phyloP scores from a whole-genome alignment of 2,113 vertebrate species.

The Pristiophorus japonicus region DNA sequence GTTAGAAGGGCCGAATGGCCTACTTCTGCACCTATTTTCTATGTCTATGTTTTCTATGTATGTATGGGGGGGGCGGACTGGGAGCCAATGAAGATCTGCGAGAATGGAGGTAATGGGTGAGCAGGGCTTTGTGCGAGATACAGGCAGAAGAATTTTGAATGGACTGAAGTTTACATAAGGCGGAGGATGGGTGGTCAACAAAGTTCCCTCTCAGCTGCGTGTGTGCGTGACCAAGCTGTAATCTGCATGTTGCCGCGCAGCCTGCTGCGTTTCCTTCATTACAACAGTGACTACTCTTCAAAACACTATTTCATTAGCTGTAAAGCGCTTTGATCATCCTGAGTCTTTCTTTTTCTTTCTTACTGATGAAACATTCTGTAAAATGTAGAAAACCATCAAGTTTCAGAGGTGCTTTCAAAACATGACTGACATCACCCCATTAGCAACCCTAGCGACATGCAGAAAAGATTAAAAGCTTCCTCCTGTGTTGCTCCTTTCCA shows the following conservation, averaged over 20 bases:
- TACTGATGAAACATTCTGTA: neutral
- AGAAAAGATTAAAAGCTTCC: constrained; percentile 15
- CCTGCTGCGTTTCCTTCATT: neutral
- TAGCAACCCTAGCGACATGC: neutral
- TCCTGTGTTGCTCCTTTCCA: neutral
- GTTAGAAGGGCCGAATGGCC: no score
- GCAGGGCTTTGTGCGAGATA: neutral
- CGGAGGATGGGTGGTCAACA: neutral
- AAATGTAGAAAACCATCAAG: neutral
- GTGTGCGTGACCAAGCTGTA: no score
- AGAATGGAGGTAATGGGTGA: neutral
- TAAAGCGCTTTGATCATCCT: neutral
- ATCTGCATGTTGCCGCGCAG: no score
- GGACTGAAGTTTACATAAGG: no score
- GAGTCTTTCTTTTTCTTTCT: neutral
- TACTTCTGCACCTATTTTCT: no score
- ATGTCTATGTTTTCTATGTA: no score
- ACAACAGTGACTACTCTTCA: neutral
- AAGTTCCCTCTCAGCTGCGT: no score
- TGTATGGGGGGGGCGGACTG: neutral
- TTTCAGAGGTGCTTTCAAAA: neutral
- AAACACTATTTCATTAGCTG: neutral
- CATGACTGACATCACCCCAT: neutral
- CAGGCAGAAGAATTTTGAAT: neutral
- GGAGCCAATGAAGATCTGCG: neutral